Evolutionary conservation across 2,113 vertebrate species (phyloP).

Genomic region (Sigmodon hispidus): DNA sequence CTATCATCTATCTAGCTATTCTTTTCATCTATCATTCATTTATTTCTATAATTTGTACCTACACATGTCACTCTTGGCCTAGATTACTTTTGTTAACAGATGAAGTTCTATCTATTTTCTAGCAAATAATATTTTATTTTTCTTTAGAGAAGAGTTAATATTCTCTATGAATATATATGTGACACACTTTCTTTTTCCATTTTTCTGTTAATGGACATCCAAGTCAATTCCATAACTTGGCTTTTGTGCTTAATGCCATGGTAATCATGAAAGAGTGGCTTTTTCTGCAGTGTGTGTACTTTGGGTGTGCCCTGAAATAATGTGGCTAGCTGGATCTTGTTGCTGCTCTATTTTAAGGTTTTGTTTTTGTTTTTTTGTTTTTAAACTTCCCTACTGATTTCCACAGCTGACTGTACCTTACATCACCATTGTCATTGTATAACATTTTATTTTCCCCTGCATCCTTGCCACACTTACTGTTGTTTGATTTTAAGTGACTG

Average conservation of each 20-base stretch:
- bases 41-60: background rate
- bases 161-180: background rate
- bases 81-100: background rate
- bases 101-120: background rate
- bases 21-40: background rate
- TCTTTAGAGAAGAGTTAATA: background rate
- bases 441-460: background rate
- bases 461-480: background rate
- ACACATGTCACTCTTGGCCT: background rate
- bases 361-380: too few species aligned
- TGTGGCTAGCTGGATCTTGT: background rate
- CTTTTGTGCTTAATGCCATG: background rate
- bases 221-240: background rate
- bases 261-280: background rate
- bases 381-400: background rate
- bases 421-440: background rate
- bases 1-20: background rate
- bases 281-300: background rate
- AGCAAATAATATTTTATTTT: background rate
- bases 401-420: background rate
- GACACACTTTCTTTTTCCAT: background rate
- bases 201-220: background rate
- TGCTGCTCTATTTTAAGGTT: background rate
- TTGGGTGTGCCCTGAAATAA: background rate
- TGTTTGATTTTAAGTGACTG: background rate